phyloP scores from a whole-genome alignment of 2,888 invertebrate genomes.

The Orgyia antiqua region DNA sequence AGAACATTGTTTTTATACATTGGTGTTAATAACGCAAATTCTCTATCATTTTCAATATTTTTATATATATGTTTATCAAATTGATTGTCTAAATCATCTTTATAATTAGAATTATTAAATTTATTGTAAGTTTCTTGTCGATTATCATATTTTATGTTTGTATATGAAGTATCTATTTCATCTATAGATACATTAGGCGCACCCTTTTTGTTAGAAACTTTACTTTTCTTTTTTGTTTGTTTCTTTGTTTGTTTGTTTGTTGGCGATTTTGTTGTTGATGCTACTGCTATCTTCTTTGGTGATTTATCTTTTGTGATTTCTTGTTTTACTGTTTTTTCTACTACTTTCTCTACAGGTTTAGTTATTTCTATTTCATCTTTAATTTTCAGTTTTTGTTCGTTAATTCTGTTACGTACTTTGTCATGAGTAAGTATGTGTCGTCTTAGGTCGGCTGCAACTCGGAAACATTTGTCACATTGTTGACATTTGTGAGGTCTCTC shows the following conservation, averaged over 20 bases:
- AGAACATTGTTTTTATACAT: constrained; percentile 29
- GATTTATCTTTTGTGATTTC: constrained; percentile 7
- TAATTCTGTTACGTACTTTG: constrained; percentile 39
- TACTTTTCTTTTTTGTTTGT: constrained; percentile 19
- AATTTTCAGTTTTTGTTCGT: constrained; percentile 31
- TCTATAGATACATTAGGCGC: constrained; percentile 57
- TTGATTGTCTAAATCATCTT: constrained; percentile 16
- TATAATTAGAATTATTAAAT: constrained; percentile 30
- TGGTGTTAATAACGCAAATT: constrained; percentile 40
- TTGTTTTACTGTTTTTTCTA: constrained; percentile 3
- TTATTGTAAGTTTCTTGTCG: constrained; percentile 32
- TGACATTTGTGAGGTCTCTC: constrained; percentile 87
- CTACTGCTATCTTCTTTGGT: constrained; percentile 22
- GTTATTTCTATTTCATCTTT: constrained; percentile 21
- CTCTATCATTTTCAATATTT: constrained; percentile 38
- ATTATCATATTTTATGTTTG: constrained; percentile 37
- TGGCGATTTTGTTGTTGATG: constrained; percentile 17
- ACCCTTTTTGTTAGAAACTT: constrained; percentile 31
- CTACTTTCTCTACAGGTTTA: constrained; percentile 12
- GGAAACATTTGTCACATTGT: constrained; percentile 88
- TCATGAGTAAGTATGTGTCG: constrained; percentile 87
- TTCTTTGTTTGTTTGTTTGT: constrained; percentile 13
- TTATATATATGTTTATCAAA: constrained; percentile 23
- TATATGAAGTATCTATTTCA: constrained; percentile 31
- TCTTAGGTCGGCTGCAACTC: constrained; percentile 89